Conservation (phyloP, 2,797 vertebrate genomes). For the Manis pentadactyla region DNA sequence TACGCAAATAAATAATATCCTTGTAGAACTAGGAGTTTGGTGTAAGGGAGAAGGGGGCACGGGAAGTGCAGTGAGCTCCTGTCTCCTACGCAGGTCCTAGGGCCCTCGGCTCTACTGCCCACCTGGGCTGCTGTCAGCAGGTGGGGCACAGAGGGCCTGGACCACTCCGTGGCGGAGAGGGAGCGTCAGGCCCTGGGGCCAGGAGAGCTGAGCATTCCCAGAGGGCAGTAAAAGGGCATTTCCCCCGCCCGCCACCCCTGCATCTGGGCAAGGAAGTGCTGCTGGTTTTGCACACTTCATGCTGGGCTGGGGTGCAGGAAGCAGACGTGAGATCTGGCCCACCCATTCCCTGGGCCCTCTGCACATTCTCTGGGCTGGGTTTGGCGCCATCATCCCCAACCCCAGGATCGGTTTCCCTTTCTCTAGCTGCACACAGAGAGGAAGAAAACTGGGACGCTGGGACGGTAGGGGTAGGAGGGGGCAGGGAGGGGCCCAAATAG, state of each 20-base stretch:
- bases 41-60: neutral
- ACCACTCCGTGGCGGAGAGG: no score
- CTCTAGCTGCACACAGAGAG: neutral
- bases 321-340: neutral
- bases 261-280: neutral
- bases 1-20: slow-evolving; percentile 84
- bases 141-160: neutral
- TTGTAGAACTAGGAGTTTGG: slow-evolving; percentile 72
- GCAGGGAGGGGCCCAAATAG: neutral
- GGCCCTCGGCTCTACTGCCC: neutral
- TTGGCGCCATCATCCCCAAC: neutral
- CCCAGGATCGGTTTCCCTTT: neutral
- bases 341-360: neutral
- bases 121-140: neutral
- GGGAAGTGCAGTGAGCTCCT: neutral
- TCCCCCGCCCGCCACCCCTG: neutral
- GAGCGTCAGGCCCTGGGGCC: neutral
- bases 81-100: neutral
- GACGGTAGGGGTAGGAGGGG: neutral
- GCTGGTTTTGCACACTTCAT: neutral
- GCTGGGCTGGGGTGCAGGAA: neutral
- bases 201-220: neutral
- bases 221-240: neutral
- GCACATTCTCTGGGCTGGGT: neutral
- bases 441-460: neutral